Conservation (phyloP, 2,888 invertebrate species). For the Junonia oenone region DNA sequence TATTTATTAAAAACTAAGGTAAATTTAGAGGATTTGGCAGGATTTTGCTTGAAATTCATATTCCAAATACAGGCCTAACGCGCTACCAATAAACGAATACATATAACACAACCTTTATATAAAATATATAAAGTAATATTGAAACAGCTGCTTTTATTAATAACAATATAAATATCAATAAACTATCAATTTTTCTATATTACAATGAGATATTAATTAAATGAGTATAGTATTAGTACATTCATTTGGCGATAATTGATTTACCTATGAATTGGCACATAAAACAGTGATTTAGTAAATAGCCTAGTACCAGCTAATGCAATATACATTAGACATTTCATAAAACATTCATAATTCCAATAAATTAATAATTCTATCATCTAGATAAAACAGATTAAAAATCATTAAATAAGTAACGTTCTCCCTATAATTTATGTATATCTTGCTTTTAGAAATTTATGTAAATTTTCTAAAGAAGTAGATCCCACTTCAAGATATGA, state of each 20-base stretch:
- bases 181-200: slow-evolving; percentile 20
- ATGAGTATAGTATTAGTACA: slow-evolving; percentile 27
- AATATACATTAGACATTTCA: slow-evolving; percentile 36
- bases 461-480: slow-evolving; percentile 48
- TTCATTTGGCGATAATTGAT: slow-evolving; percentile 44
- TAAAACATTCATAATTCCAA: slow-evolving; percentile 36
- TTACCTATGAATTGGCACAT: slow-evolving; percentile 65
- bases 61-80: slow-evolving; percentile 50
- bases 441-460: slow-evolving; percentile 6
- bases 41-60: slow-evolving; percentile 70
- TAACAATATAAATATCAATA: slow-evolving; percentile 37
- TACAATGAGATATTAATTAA: slow-evolving; percentile 21
- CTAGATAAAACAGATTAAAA: slow-evolving; percentile 30
- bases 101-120: slow-evolving; percentile 52
- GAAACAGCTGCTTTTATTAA: slow-evolving; percentile 29
- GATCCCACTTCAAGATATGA: slow-evolving; percentile 42
- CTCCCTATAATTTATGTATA: slow-evolving; percentile 13
- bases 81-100: slow-evolving; percentile 40
- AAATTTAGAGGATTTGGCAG: slow-evolving; percentile 62
- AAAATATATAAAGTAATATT: slow-evolving; percentile 47
- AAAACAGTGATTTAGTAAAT: slow-evolving; percentile 38
- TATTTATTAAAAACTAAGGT: slow-evolving; percentile 39
- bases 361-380: slow-evolving; percentile 38
- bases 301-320: slow-evolving; percentile 40
- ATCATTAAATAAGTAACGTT: slow-evolving; percentile 24